A percentile compares a stretch with the other conserved stretches of the same genome.
Evolutionary conservation across 1,140 invertebrate genomes (phyloP).

Genomic region (Samia ricini): DNA sequence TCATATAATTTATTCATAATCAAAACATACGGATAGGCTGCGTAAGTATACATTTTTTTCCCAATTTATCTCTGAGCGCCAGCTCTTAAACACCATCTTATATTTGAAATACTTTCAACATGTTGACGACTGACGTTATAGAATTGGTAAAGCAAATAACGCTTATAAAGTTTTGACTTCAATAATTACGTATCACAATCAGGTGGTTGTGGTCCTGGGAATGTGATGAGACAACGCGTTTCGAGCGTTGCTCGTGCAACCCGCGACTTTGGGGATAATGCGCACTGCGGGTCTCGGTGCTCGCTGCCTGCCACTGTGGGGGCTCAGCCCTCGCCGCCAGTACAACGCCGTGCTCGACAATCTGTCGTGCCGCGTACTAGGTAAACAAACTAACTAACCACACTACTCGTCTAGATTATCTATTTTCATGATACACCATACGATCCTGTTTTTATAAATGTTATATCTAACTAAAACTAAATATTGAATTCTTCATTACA

Average conservation of each 20-base stretch:
- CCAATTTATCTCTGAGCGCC: no score
- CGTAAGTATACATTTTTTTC: no score
- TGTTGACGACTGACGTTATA: no score
- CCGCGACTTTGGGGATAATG: slow-evolving; percentile 18
- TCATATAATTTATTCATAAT: no score
- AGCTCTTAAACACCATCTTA: no score
- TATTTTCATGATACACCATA: background rate
- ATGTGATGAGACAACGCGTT: slow-evolving; percentile 49
- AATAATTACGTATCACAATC: background rate
- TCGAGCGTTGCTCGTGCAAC: slow-evolving; percentile 39
- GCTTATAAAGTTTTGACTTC: no score
- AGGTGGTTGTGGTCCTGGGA: slow-evolving; percentile 14
- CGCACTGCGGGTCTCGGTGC: slow-evolving; percentile 35
- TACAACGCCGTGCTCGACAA: slow-evolving; percentile 16
- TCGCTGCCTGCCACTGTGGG: slow-evolving; percentile 32
- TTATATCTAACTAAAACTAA: no score
- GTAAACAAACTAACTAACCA: slow-evolving; percentile 10
- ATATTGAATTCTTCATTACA: no score
- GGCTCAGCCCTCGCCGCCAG: slow-evolving; percentile 17
- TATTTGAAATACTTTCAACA: no score
- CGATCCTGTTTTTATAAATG: background rate
- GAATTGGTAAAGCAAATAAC: no score
- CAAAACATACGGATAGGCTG: no score
- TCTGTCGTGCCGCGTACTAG: slow-evolving; percentile 16
- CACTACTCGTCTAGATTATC: background rate